Base-by-base conservation (phyloP, 2,113 vertebrate species). In the Meleagris gallopavo region DNA sequence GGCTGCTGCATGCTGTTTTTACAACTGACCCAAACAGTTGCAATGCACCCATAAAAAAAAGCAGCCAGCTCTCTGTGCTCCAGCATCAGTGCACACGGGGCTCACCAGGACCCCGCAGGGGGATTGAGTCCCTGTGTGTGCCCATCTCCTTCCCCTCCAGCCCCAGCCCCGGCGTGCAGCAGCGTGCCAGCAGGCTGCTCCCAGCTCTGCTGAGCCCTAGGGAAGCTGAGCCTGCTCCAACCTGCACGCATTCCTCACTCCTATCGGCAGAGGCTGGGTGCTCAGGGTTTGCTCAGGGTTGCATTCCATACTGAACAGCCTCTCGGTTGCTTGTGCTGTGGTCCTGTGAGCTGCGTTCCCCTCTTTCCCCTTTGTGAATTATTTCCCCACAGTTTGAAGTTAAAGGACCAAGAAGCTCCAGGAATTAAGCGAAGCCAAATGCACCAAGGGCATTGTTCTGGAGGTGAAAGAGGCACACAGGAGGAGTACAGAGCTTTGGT, bases 181-280 rank as follows among this genome's bases (percentile, higher is more conserved):
- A 52, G 19, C 0, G 0, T 93, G 93, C 93, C 86, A 89, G 69
- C 21, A 3, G 18, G 67, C 90, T 4, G 6, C 57, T 89, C 78
- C 86, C 30, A 8, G 70, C 89, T 55, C 29, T 61, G 45, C 67
- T 0, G 3, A 90, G 74, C 88, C 88, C 82, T 22, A 61, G 65
- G 72, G 92, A 57, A 86, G 90, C 58, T 0, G 18, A 88, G 93
- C 92, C 55, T 96, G 93, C 80, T 95, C 85, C 78, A 87, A 94
- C 54, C 14, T 86, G 89, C 91, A 55, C 48, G 74, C 89, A 93
- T 96, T 91, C 91, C 86, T 94, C 61, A 64, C 52, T 93, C 69
- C 45, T 74, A 34, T 5, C 58, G 5, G 2, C 0, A 50, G 70
- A 76, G 58, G 70, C 11, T 54, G 83, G 65, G 61, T 3, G 83